phyloP scores from a whole-genome alignment of 2,113 vertebrate species.

The Cnemophilus loriae region DNA sequence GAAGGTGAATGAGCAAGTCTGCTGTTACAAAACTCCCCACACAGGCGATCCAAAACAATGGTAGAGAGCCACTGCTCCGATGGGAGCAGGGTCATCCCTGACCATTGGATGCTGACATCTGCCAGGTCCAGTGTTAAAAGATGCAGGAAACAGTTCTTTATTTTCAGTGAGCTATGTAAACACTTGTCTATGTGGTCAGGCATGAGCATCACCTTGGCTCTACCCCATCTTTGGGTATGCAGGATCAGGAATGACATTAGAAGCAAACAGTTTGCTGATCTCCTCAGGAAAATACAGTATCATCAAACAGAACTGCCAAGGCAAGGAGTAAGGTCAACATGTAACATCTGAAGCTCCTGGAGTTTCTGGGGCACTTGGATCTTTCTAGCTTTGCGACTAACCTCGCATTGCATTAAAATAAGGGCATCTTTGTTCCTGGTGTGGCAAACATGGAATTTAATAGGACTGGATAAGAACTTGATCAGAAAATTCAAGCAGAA shows the following conservation, averaged over 20 bases:
- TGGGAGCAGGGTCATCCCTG: background rate
- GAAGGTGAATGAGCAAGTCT: background rate
- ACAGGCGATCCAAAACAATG: accelerated
- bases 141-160: background rate
- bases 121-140: background rate
- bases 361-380: background rate
- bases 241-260: background rate
- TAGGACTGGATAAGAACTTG: background rate
- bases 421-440: background rate
- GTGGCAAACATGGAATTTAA: background rate
- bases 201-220: background rate
- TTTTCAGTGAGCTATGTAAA: background rate
- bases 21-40: background rate
- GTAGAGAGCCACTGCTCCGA: background rate
- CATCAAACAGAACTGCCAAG: background rate
- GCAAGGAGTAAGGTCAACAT: background rate
- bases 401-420: background rate
- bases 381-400: background rate
- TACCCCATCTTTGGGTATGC: background rate
- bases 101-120: accelerated
- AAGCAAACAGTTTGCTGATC: background rate
- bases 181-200: background rate
- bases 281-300: background rate
- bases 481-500: background rate
- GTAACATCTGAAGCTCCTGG: background rate